These are phyloP conservation scores for Halcyon senegalensis DNA, from an alignment of 2,113 vertebrate genomes.

Conservation along the genomic window DNA sequence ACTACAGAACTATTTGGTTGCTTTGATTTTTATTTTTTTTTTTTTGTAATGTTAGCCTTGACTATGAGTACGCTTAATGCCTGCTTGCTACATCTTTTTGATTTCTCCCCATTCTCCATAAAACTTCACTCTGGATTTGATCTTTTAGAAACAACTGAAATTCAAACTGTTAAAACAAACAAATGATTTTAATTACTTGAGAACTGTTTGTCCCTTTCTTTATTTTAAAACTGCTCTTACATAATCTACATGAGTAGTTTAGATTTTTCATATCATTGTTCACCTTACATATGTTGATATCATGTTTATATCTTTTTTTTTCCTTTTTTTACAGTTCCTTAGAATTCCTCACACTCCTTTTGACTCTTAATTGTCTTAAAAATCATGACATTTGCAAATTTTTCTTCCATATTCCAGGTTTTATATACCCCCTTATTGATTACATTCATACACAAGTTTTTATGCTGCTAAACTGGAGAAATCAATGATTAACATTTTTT, in stretches of 20 bases:
- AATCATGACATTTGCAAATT: not conserved
- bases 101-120: not conserved
- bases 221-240: not conserved
- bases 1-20: not conserved
- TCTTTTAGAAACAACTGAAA: not conserved
- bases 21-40: not conserved
- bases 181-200: not conserved
- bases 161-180: not conserved
- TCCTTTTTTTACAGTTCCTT: rapidly evolving
- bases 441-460: not conserved
- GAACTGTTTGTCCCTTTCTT: not conserved
- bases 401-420: not conserved
- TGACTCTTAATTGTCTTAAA: not conserved
- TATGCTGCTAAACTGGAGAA: not conserved
- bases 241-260: not conserved
- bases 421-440: not conserved
- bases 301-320: not conserved
- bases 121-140: not conserved
- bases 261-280: not conserved
- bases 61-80: not conserved
- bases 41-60: not conserved
- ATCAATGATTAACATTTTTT: not conserved
- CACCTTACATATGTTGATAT: not conserved
- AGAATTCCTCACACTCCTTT: not conserved
- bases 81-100: not conserved